These are phyloP conservation scores for Synergus umbraculus DNA, from an alignment of 2,888 invertebrate genomes.

Conservation along the genomic window DNA sequence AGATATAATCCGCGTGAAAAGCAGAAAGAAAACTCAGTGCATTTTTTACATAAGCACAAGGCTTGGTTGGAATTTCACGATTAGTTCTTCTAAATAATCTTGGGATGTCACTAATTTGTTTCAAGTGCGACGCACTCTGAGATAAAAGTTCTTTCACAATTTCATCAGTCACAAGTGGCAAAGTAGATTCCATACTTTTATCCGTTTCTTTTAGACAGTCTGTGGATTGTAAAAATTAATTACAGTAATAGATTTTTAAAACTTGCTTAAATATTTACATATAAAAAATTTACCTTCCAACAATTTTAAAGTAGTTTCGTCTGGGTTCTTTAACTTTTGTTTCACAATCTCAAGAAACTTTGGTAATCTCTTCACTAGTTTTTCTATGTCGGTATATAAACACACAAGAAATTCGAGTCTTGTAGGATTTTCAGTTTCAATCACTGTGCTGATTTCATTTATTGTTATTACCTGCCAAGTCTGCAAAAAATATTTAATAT, in stretches of 20 bases:
- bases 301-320: constrained; percentile 58
- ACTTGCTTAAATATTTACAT: not conserved
- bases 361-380: constrained; percentile 69
- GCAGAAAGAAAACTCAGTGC: constrained; percentile 81
- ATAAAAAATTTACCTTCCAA: constrained; percentile 64
- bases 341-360: constrained; percentile 64
- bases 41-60: constrained; percentile 88
- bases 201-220: constrained; percentile 62
- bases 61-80: constrained; percentile 88
- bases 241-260: not conserved
- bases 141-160: constrained; percentile 75
- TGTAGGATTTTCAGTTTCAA: constrained; percentile 60
- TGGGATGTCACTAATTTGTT: constrained; percentile 95
- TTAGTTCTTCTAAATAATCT: constrained; percentile 95
- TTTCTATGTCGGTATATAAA: constrained; percentile 75
- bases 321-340: constrained; percentile 62
- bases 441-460: constrained; percentile 61
- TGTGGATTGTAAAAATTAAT: constrained; percentile 44
- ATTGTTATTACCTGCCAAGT: constrained; percentile 62
- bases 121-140: constrained; percentile 81
- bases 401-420: constrained; percentile 74
- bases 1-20: constrained; percentile 80
- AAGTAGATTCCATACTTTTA: constrained; percentile 57
- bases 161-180: constrained; percentile 73
- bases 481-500: constrained; percentile 48